Evolutionary conservation across 1,140 invertebrate species (phyloP), one percentile per base, ranked within the genome.

Genomic region (Drosophila varians): DNA sequence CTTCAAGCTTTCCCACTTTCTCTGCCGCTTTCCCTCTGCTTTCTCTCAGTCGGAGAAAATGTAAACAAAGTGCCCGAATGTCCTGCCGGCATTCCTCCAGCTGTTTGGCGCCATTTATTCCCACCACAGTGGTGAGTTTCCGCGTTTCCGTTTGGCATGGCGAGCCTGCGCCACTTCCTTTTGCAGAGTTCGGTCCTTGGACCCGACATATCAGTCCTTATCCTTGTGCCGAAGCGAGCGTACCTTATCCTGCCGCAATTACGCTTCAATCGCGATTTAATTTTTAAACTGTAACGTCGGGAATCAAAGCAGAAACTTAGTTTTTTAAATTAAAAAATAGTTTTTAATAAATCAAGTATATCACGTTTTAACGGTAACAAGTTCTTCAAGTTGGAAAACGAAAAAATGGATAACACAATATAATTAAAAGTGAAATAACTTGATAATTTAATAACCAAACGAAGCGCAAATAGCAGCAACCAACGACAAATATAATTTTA

Each of bases 141-240:
- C 7, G 12, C 4, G n/a, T 61, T 47, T 72, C 57, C 57, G 70
- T 61, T 52, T 38, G 11, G 26, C 40, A 6, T 57, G 31, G 14
- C 42, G 36, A 62, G 58, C 58, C 58, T 66, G 82, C 72, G 73
- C 61, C 82, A 61, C 64, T 55, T 69, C 58, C 54, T 65, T 87
- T 61, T 12, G 56, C 60, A 45, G 73, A 65, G 61, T 16, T 31
- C 28, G 45, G 34, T 19, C 57, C 57, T 54, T 47, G 66, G 51
- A 47, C 48, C 53, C 54, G 74, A 34, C 53, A 23, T 77, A n/a
- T 31, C 55, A 86, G 82, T 86, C 82, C 77, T 82, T 77, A 74
- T 82, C 74, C 64, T 54, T 70, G 60, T 77, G 82, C 82, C 82
- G 74, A 74, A 46, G 82, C 73, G 74, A 71, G 54, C 77, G 69